These are phyloP conservation scores for Leptosomus discolor DNA, from an alignment of 2,113 vertebrate species.

Conservation along the genomic window DNA sequence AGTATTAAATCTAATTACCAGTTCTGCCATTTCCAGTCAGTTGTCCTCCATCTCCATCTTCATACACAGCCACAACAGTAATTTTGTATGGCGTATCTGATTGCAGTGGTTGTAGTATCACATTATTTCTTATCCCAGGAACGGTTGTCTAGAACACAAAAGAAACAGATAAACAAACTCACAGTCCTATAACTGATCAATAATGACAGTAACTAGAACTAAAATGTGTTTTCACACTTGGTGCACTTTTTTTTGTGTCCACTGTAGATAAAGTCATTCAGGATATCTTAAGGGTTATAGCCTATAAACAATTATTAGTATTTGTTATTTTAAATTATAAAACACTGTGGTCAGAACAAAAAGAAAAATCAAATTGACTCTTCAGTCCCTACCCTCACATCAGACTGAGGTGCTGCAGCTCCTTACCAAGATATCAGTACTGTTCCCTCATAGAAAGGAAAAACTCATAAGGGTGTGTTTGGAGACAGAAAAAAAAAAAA, in stretches of 20 bases:
- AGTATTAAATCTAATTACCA: slow-evolving; percentile 67
- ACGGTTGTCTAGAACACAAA: slow-evolving; percentile 81
- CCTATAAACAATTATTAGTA: background rate
- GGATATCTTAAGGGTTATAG: background rate
- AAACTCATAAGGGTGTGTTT: background rate
- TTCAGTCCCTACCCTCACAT: background rate
- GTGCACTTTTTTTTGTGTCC: background rate
- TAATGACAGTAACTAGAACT: background rate
- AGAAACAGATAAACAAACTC: background rate
- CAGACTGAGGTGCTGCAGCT: background rate
- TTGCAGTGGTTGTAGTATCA: slow-evolving; percentile 83
- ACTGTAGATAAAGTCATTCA: background rate
- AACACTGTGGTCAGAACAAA: background rate
- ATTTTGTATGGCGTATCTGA: slow-evolving; percentile 94
- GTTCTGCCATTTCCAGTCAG: slow-evolving; percentile 89
- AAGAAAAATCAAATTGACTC: background rate
- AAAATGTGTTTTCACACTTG: background rate
- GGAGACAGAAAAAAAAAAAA: background rate
- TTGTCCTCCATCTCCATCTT: slow-evolving; percentile 87
- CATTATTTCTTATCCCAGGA: slow-evolving; percentile 92
- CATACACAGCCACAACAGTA: slow-evolving; percentile 88
- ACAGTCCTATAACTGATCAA: background rate
- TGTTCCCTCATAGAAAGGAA: background rate
- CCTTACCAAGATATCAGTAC: background rate
- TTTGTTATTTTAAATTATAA: background rate